Conservation (phyloP, 2,888 invertebrate genomes). For the Synanthedon myopaeformis region DNA sequence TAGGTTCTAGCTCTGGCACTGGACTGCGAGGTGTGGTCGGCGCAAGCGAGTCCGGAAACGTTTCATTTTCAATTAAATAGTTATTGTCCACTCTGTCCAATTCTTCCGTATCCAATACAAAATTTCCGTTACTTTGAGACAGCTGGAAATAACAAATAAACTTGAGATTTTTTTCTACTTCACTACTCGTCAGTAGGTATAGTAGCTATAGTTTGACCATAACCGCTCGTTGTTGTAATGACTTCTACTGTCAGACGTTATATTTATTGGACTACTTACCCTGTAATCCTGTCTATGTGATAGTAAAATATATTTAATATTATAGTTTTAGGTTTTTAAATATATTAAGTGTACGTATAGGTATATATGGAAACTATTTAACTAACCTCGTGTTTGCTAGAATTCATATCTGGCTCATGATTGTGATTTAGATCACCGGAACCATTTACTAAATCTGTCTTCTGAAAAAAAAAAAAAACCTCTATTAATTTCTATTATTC, state of each 20-base stretch:
- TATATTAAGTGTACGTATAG: too few relatives aligned
- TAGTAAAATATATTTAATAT: too few relatives aligned
- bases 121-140: conserved; percentile 36
- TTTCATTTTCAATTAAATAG: conserved; percentile 49
- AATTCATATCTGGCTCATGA: conserved; percentile 42
- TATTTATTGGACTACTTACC: too few relatives aligned
- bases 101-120: conserved; percentile 26
- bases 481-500: neutral
- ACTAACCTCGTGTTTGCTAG: conserved; percentile 20
- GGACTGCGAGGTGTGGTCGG: conserved; percentile 50
- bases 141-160: neutral
- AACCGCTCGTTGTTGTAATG: too few relatives aligned
- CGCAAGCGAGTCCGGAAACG: conserved; percentile 54
- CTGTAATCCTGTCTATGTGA: too few relatives aligned
- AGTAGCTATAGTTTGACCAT: too few relatives aligned
- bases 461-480: conserved; percentile 21
- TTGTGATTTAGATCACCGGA: conserved; percentile 62
- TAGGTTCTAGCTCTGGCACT: conserved; percentile 22
- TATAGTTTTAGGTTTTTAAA: too few relatives aligned
- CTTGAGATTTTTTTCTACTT: neutral
- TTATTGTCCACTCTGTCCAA: conserved; percentile 35
- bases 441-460: conserved; percentile 45
- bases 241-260: too few relatives aligned
- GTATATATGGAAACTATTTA: too few relatives aligned
- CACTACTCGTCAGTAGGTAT: neutral